Evolutionary conservation across 1,140 invertebrate genomes (phyloP).

Genomic region (Pseudachorutes palmiensis): DNA sequence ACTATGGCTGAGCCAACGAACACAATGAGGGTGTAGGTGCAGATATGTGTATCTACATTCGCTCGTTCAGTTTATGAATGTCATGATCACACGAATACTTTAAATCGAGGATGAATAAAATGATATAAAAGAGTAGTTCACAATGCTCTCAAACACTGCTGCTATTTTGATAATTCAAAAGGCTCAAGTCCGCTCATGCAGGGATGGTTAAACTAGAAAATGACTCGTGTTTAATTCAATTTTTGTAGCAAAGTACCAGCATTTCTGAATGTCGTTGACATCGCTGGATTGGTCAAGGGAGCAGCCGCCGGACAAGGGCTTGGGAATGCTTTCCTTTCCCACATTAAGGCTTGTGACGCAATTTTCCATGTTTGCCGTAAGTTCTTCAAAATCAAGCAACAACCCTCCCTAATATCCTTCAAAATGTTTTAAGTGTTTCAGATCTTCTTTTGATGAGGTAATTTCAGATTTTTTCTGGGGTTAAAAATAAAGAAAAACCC

Average conservation of each 20-base stretch:
- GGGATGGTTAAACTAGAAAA: no score
- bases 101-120: no score
- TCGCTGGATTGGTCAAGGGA: conserved; percentile 96
- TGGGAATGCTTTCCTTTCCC: conserved; percentile 96
- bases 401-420: not conserved
- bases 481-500: not conserved
- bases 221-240: conserved; percentile 8
- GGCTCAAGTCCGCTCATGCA: no score
- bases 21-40: not conserved
- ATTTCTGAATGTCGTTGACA: conserved; percentile 94
- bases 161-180: no score
- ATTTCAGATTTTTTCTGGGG: not conserved
- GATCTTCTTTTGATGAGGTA: conserved; percentile 15
- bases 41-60: conserved; percentile 5
- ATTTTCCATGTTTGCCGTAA: conserved; percentile 95
- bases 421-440: conserved; percentile 1
- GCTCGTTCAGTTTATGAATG: not conserved
- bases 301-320: conserved; percentile 96
- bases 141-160: no score
- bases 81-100: conserved; percentile 7
- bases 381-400: conserved; percentile 43
- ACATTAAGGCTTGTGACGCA: conserved; percentile 98
- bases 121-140: no score
- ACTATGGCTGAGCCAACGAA: not conserved
- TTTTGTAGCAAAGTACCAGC: conserved; percentile 88